These are phyloP conservation scores for Poeciliopsis infans DNA, from an alignment of 2,797 vertebrate genomes.

Conservation along the genomic window DNA sequence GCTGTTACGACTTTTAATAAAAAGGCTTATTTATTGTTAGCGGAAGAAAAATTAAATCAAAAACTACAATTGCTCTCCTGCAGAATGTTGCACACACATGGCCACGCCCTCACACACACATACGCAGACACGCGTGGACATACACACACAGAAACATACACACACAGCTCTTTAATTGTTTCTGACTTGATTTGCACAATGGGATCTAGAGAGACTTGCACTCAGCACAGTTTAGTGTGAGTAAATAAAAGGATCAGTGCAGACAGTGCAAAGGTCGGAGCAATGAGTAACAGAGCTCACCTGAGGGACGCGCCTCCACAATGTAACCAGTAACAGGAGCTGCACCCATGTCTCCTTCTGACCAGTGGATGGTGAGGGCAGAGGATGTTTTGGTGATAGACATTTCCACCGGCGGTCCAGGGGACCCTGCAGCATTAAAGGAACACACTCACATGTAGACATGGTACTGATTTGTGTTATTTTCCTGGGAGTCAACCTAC, in stretches of 20 bases:
- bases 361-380: constrained; percentile 88
- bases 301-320: constrained; percentile 93
- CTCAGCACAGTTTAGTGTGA: constrained; percentile 12
- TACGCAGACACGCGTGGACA: neutral
- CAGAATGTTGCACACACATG: constrained; percentile 22
- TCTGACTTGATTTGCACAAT: constrained; percentile 59
- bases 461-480: neutral
- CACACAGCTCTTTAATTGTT: constrained; percentile 52
- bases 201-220: constrained; percentile 27
- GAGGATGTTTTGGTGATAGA: constrained; percentile 89
- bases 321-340: constrained; percentile 88
- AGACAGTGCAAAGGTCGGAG: constrained; percentile 4
- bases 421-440: constrained; percentile 81
- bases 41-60: constrained; percentile 21
- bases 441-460: neutral
- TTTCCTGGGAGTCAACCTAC: neutral
- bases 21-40: constrained; percentile 20
- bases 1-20: constrained; percentile 39
- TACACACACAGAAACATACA: neutral
- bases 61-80: constrained; percentile 24
- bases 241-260: neutral
- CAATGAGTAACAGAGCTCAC: constrained; percentile 62
- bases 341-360: constrained; percentile 82
- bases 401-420: constrained; percentile 87
- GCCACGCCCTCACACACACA: constrained; percentile 20